phyloP scores from a whole-genome alignment of 2,797 vertebrate genomes.

The Myotis findleyi region DNA sequence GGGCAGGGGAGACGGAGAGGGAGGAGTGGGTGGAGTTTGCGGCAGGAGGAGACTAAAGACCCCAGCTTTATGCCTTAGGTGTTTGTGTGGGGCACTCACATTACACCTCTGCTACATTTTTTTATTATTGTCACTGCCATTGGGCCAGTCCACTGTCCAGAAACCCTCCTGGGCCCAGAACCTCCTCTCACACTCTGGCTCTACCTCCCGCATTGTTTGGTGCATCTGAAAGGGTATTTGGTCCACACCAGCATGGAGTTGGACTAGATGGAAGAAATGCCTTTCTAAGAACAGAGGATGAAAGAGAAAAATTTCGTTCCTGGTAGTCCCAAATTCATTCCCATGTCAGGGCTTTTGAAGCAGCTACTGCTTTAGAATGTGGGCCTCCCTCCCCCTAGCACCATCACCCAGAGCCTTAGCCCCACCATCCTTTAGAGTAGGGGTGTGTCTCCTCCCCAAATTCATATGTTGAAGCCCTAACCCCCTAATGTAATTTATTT shows the following conservation, averaged over 20 bases:
- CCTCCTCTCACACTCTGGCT: neutral
- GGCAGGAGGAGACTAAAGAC: neutral
- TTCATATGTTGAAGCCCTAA: neutral
- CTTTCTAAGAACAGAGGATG: neutral
- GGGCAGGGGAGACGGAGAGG: neutral
- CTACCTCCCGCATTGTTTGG: fast-evolving
- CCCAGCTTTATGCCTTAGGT: neutral
- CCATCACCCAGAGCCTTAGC: neutral
- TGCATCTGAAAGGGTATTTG: neutral
- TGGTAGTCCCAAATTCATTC: neutral
- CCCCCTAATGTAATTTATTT: no score
- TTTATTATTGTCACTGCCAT: fast-evolving
- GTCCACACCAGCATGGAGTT: neutral
- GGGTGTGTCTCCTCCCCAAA: no score
- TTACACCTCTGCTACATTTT: fast-evolving
- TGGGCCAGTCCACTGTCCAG: neutral
- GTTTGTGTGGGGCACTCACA: no score
- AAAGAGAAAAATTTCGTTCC: neutral
- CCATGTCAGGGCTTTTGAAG: neutral
- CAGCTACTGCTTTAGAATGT: neutral
- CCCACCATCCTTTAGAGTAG: neutral
- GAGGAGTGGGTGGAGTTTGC: neutral
- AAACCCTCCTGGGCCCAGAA: neutral
- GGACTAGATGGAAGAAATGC: neutral
- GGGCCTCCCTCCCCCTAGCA: fast-evolving